Conservation (phyloP, 2,113 vertebrate genomes). For the Cyphomyrus discorhynchus region DNA sequence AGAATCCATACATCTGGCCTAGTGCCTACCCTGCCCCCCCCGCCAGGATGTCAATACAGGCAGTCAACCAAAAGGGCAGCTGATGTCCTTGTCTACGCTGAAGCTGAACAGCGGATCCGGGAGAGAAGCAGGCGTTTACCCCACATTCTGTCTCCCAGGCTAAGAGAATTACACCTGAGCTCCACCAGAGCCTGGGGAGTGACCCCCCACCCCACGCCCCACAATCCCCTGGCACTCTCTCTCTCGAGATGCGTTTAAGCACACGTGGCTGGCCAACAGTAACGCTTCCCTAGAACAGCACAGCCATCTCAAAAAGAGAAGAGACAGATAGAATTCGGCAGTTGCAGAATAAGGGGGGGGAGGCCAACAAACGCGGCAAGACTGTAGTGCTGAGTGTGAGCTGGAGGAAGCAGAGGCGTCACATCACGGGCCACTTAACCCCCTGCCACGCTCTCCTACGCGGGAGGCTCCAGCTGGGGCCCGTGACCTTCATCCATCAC, state of each 20-base stretch:
- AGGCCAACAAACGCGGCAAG: constrained; percentile 8
- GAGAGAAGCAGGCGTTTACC: not conserved
- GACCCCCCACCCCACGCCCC: not conserved
- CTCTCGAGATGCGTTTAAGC: not conserved
- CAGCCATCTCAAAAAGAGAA: not conserved
- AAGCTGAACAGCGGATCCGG: not conserved
- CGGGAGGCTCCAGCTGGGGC: constrained; percentile 44
- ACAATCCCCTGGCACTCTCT: not conserved
- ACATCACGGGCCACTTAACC: constrained; percentile 37
- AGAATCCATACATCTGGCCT: not conserved
- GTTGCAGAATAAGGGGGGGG: not conserved
- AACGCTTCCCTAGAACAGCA: not conserved
- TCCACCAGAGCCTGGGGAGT: not conserved
- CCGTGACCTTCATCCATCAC: not conserved
- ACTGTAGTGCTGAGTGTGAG: not conserved
- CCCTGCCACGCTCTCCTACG: constrained; percentile 38
- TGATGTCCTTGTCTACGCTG: not conserved
- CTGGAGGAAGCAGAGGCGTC: not conserved
- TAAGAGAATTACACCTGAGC: not conserved
- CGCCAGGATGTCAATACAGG: not conserved
- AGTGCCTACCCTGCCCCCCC: not conserved
- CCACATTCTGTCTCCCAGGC: not conserved
- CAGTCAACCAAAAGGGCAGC: not conserved
- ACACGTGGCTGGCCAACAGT: not conserved
- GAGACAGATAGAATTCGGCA: not conserved